phyloP scores from a whole-genome alignment of 2,113 vertebrate genomes.

The Colius striatus region DNA sequence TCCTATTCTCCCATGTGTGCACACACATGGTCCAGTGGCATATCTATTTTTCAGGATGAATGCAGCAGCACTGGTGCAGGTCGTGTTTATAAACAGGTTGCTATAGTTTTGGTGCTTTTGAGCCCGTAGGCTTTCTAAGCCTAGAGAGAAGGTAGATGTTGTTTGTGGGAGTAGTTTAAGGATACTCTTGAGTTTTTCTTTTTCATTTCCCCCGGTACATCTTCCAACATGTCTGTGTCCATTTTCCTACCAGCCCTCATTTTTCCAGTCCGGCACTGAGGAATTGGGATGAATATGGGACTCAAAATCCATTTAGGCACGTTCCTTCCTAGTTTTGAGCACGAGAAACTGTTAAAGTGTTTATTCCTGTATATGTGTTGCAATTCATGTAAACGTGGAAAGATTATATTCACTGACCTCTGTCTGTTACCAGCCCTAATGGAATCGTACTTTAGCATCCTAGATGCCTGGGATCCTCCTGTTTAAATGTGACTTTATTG shows the following conservation, averaged over 20 bases:
- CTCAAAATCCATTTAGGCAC: neutral
- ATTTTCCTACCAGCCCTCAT: neutral
- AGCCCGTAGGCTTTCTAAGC: neutral
- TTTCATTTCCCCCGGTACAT: neutral
- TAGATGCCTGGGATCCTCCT: neutral
- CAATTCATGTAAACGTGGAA: neutral
- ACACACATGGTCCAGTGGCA: fast-evolving
- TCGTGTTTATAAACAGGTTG: neutral
- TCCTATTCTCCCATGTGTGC: fast-evolving
- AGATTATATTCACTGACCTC: neutral
- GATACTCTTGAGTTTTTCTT: neutral
- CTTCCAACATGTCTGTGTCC: neutral
- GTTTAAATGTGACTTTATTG: neutral
- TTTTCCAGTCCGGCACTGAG: neutral
- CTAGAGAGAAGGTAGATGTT: neutral
- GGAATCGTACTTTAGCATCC: neutral
- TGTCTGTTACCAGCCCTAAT: neutral
- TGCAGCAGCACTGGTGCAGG: neutral
- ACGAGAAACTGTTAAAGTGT: neutral
- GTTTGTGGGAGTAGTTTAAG: neutral
- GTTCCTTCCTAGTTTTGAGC: neutral
- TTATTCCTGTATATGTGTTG: neutral
- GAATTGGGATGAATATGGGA: neutral
- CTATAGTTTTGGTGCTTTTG: neutral
- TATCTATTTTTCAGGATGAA: neutral